Conservation (phyloP, 23 tunicate genomes). For the Phallusia fumigata region DNA sequence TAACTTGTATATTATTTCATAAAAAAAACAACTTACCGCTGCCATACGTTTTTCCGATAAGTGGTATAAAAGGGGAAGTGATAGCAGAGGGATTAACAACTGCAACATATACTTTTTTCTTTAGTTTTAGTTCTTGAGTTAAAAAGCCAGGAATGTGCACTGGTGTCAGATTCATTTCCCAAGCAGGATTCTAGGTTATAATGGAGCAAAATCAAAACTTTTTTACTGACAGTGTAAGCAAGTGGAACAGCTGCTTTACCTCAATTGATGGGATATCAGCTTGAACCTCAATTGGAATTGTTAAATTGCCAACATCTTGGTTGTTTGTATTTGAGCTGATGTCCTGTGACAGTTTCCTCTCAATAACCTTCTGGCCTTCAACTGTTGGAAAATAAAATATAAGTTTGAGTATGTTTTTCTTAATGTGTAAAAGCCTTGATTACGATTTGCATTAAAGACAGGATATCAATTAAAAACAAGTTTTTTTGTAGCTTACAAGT, state of each 20-base stretch:
- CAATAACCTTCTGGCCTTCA: constrained; percentile 13
- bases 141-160: constrained; percentile 67
- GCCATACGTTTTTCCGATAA: constrained; percentile 58
- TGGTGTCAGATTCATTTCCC: constrained; percentile 72
- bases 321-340: background rate
- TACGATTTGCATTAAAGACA: too few species aligned
- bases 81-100: constrained; percentile 48
- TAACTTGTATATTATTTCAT: background rate
- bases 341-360: constrained; percentile 28
- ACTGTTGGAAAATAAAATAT: constrained; percentile 21
- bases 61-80: constrained; percentile 23
- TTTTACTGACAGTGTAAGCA: too few species aligned
- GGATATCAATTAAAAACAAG: too few species aligned
- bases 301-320: constrained; percentile 22
- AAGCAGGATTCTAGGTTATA: constrained; percentile 56
- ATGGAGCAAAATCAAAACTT: too few species aligned
- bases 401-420: background rate
- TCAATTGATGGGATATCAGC: constrained; percentile 38
- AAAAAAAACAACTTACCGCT: constrained; percentile 31
- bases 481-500: too few species aligned
- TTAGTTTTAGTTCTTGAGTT: constrained; percentile 74
- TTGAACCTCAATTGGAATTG: constrained; percentile 70
- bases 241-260: constrained; percentile 1
- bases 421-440: too few species aligned
- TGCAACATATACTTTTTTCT: constrained; percentile 82